Evolutionary conservation across 1,140 invertebrate genomes (phyloP).

Genomic region (Drosophila teissieri): DNA sequence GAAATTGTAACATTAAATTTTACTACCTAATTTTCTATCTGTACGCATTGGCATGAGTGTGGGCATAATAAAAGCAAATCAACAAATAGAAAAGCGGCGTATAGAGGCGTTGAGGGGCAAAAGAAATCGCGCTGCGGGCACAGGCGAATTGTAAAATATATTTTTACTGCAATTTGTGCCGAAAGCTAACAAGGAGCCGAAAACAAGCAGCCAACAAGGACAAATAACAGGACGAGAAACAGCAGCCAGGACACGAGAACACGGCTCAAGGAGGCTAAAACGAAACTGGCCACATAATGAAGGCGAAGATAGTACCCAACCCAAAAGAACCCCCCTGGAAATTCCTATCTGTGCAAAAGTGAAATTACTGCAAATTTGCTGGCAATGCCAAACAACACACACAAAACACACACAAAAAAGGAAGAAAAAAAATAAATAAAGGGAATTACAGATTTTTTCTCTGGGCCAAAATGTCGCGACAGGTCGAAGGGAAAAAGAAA

Average conservation of each 20-base stretch:
- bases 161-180: conserved; percentile 79
- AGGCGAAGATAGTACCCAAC: conserved; percentile 45
- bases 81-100: conserved; percentile 56
- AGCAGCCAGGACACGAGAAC: conserved; percentile 24
- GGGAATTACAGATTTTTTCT: conserved; percentile 37
- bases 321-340: conserved; percentile 13
- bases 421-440: not conserved
- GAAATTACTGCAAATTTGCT: conserved; percentile 78
- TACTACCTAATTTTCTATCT: not conserved
- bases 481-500: conserved; percentile 24
- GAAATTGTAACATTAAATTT: too few species aligned
- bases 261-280: conserved; percentile 26
- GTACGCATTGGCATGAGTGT: conserved; percentile 18
- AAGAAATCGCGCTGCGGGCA: conserved; percentile 38
- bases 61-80: conserved; percentile 75
- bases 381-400: conserved; percentile 44
- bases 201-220: conserved; percentile 50
- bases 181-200: conserved; percentile 63
- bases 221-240: conserved; percentile 9
- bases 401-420: conserved; percentile 8
- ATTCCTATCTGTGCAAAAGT: conserved; percentile 63
- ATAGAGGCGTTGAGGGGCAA: conserved; percentile 17
- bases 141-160: conserved; percentile 77
- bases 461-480: conserved; percentile 50
- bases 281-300: conserved; percentile 52